Evolutionary conservation across 2,113 vertebrate species (phyloP).

Genomic region (Odontophorus gujanensis): DNA sequence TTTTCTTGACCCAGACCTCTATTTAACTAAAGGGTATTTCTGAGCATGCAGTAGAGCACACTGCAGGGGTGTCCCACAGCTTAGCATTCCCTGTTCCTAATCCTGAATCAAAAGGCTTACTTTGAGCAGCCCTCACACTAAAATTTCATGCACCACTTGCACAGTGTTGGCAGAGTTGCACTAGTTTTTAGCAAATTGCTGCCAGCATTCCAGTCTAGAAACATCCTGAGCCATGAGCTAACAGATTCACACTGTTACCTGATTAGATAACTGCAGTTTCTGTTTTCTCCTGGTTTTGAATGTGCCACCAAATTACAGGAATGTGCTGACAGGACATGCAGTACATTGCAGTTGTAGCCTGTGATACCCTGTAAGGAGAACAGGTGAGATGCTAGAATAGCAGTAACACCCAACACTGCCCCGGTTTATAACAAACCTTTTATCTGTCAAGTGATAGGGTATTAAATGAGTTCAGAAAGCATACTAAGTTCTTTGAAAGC

Average conservation of each 20-base stretch:
- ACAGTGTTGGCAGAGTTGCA: conserved; percentile 9
- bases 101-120: conserved; percentile 41
- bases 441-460: not conserved
- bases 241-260: conserved; percentile 19
- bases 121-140: conserved; percentile 38
- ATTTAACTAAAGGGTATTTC: not conserved
- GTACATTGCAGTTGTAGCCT: not conserved
- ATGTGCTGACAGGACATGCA: not conserved
- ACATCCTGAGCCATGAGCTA: conserved; percentile 35
- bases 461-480: not conserved
- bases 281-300: not conserved
- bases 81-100: conserved; percentile 51
- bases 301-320: not conserved
- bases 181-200: conserved; percentile 3
- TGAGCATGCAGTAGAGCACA: not conserved
- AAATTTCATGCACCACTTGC: conserved; percentile 63
- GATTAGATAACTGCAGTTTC: not conserved
- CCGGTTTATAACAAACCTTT: not conserved
- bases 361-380: not conserved
- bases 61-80: not conserved
- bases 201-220: conserved; percentile 45
- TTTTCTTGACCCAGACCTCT: conserved; percentile 7
- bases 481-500: not conserved
- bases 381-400: not conserved
- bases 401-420: not conserved